Evolutionary conservation across 2,113 vertebrate genomes (phyloP).

Genomic region (Cygnus atratus): DNA sequence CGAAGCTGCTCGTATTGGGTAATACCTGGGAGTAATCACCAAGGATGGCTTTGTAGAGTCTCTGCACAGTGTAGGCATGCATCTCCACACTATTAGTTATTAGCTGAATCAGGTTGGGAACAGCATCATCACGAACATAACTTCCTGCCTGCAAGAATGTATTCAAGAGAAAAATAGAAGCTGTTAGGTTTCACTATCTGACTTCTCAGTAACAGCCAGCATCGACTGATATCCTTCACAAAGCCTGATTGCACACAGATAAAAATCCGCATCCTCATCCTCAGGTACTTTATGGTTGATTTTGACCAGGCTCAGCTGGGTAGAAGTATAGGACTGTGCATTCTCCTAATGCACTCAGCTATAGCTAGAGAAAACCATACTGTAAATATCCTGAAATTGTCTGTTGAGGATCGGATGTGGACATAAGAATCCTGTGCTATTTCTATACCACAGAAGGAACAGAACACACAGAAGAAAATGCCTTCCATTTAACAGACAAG

Average conservation of each 20-base stretch:
- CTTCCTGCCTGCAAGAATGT: conserved; percentile 89
- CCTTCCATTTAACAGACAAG: too few relatives aligned
- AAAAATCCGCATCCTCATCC: background rate
- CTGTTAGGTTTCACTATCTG: background rate
- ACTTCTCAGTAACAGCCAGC: background rate
- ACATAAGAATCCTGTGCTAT: background rate
- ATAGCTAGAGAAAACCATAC: background rate
- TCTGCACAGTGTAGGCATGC: conserved; percentile 98
- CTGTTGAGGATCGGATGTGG: background rate
- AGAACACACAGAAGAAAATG: background rate
- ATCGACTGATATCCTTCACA: background rate
- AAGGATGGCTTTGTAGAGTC: conserved; percentile 96
- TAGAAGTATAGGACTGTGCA: background rate
- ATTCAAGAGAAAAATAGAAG: background rate
- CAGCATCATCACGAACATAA: conserved; percentile 97
- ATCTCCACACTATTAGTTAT: conserved; percentile 99
- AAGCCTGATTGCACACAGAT: background rate
- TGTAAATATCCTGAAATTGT: background rate
- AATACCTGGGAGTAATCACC: conserved; percentile 97
- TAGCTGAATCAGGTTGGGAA: conserved; percentile 98
- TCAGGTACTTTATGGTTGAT: background rate
- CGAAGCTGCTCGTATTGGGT: background rate
- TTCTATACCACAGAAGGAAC: background rate
- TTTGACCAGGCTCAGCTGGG: background rate
- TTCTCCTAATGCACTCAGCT: background rate